Percentiles rank a stretch among this genome's conserved stretches.
phyloP scores from a whole-genome alignment of 2,797 vertebrate genomes.

The Pyrocephalus nanus region DNA sequence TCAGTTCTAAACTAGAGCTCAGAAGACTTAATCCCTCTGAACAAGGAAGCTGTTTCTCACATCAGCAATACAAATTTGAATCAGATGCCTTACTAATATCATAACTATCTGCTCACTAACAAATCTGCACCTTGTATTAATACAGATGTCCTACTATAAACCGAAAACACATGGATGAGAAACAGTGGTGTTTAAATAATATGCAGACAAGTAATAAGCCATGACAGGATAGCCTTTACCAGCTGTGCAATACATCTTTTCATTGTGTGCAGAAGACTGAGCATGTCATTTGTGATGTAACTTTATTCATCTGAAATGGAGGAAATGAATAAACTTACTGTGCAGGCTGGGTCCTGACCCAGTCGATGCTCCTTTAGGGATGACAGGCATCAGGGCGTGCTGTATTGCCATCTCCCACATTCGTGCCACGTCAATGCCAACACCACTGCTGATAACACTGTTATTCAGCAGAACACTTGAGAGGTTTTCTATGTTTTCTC shows the following conservation, averaged over 20 bases:
- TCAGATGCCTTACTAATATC: neutral
- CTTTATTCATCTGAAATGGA: neutral
- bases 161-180: neutral
- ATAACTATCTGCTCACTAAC: neutral
- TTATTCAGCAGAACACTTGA: slow-evolving; percentile 73
- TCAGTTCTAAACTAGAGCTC: neutral
- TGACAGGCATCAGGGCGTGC: slow-evolving; percentile 94
- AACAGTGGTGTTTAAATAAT: neutral
- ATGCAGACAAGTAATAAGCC: neutral
- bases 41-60: neutral
- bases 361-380: slow-evolving; percentile 86
- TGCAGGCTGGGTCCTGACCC: slow-evolving; percentile 82
- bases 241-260: neutral
- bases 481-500: slow-evolving; percentile 83
- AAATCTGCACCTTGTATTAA: neutral
- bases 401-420: slow-evolving; percentile 98
- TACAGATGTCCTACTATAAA: neutral
- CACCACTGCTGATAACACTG: slow-evolving; percentile 84
- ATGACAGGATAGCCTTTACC: neutral
- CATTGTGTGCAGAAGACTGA: neutral
- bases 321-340: slow-evolving; percentile 80
- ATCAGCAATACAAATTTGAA: neutral
- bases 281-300: neutral
- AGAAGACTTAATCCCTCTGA: neutral
- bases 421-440: slow-evolving; percentile 87